phyloP scores from a whole-genome alignment of 2,113 vertebrate genomes.

The Sinocyclocheilus anophthalmus region DNA sequence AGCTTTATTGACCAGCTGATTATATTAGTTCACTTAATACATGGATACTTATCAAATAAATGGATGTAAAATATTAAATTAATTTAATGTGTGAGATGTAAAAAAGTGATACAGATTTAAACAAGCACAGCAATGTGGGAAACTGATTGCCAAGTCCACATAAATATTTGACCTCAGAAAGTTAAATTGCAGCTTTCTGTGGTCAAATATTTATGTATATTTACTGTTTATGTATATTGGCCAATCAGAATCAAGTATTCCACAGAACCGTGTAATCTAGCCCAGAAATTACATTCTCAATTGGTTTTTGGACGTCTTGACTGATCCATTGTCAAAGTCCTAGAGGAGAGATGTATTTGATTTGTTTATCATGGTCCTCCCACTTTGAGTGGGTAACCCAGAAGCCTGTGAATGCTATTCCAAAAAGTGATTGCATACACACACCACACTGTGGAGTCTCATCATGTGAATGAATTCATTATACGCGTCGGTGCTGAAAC shows the following conservation, averaged over 20 bases:
- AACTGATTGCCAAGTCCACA: neutral
- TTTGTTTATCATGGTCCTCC: neutral
- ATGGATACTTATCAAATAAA: neutral
- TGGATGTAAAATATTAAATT: neutral
- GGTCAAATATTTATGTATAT: neutral
- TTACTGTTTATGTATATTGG: neutral
- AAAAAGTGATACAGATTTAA: neutral
- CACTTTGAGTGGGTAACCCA: conserved; percentile 10
- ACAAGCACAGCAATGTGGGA: neutral
- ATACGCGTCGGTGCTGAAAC: conserved; percentile 24
- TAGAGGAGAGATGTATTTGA: neutral
- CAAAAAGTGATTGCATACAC: neutral
- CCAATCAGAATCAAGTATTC: neutral
- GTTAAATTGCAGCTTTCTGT: neutral
- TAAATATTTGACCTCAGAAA: neutral
- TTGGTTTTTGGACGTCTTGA: neutral
- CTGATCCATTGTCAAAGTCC: neutral
- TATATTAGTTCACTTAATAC: neutral
- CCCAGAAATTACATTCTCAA: neutral
- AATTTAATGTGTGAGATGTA: neutral
- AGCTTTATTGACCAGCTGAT: conserved; percentile 1
- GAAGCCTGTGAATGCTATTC: neutral
- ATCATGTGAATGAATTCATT: conserved; percentile 44
- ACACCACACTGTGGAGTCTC: too few relatives aligned
- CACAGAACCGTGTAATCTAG: neutral